Base-by-base conservation (phyloP, 2,797 vertebrate species). In the Rousettus madagascariensis region DNA sequence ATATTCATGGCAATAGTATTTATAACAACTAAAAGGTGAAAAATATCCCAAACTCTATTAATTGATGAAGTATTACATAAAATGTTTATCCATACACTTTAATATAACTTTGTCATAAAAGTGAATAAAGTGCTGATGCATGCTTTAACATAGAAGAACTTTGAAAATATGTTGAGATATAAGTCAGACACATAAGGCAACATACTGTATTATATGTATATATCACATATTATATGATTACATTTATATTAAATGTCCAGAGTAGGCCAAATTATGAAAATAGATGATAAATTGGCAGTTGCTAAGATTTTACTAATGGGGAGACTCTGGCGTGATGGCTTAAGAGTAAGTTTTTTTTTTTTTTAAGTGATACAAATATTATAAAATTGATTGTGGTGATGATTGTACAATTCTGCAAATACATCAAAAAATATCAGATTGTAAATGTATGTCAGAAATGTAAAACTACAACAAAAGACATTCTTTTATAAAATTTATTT, bases 381-480 rank as follows among this genome's bases (percentile, higher is more conserved):
- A 15, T 74, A 78, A 91, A 61, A 59, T 43, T 55, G 24, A 12
- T 51, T 66, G 6, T 61, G 11, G 16, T 80, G 15, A 63, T 89
- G 20, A 6, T 59, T 88, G 17, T 11, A 78, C 59, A 85, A 46
- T 4, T 79, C 9, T 85, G 38, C 22, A 7, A 87, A 55, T 77
- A 28, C 30, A 61, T 0, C 6, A n/a, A 61, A 74, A 38, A 53
- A 6, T 5, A 55, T 66, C 26, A n/a, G 68, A 74, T 49, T 46
- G 8, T 69, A 61, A 91, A 80, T 26, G 5, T 88, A 19, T 57
- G 17, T 94, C 43, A 74, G 51, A 92, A 88, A 92, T 74, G 30
- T 75, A 15, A 95, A 94, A 75, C 24, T 82, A 16, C 7, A 83
- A 55, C 94, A 84, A 89, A 82, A 89, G 46, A 72, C 19, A 69